These are phyloP conservation scores for Bothrops jararaca DNA, from an alignment of 2,113 vertebrate genomes.

Conservation along the genomic window DNA sequence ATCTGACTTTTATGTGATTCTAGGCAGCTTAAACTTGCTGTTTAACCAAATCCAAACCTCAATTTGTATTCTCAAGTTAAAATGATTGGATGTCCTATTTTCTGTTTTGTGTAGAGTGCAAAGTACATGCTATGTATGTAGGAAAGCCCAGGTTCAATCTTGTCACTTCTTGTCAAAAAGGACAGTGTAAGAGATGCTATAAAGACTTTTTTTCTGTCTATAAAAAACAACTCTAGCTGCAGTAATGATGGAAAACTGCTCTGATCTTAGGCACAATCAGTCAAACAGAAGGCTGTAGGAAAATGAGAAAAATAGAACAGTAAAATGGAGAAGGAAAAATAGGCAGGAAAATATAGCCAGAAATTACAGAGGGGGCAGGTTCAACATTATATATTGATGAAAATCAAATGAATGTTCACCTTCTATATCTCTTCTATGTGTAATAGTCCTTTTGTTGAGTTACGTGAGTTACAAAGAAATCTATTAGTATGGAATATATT, in stretches of 20 bases:
- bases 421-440: neutral
- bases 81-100: neutral
- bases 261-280: neutral
- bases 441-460: neutral
- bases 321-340: neutral
- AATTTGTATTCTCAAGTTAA: slow-evolving; percentile 25
- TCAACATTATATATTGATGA: neutral
- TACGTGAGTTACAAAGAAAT: neutral
- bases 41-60: accelerated
- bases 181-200: neutral
- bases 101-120: neutral
- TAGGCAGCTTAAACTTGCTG: neutral
- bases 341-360: neutral
- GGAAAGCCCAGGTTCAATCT: neutral
- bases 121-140: neutral
- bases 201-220: neutral
- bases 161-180: neutral
- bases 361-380: neutral
- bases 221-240: neutral
- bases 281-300: neutral
- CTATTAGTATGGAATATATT: slow-evolving; percentile 27
- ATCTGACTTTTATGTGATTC: neutral
- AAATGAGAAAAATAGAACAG: neutral
- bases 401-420: neutral
- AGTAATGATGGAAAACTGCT: neutral